Conservation (phyloP, 64 coral and sea anemone species). For the Stichodactyla helianthus region DNA sequence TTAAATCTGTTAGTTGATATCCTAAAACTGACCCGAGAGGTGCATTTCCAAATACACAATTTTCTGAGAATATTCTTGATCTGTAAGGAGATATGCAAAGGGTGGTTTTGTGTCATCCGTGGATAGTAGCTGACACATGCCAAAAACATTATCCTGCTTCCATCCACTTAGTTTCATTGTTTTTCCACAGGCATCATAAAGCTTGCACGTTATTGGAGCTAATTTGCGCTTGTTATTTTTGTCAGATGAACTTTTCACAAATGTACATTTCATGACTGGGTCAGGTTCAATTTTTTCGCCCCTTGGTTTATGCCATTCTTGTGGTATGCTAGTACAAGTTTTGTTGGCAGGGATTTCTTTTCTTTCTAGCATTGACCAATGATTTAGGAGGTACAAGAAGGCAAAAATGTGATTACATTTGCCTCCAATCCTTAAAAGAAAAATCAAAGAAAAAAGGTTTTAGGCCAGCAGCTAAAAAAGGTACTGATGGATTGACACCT, state of each 20-base stretch:
- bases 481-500: too few relatives aligned
- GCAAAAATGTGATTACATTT: constrained; percentile 26
- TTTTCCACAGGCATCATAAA: constrained; percentile 56
- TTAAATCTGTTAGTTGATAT: constrained; percentile 42
- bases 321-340: constrained; percentile 35
- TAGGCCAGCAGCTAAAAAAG: not conserved
- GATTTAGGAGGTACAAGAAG: constrained; percentile 24
- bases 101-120: constrained; percentile 27
- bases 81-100: constrained; percentile 47
- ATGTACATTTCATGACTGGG: constrained; percentile 57
- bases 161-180: constrained; percentile 29
- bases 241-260: constrained; percentile 31
- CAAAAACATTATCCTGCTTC: constrained; percentile 37
- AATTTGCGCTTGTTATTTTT: constrained; percentile 42
- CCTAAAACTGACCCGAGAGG: constrained; percentile 25
- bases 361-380: not conserved
- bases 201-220: constrained; percentile 39
- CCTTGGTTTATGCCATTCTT: constrained; percentile 20
- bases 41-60: constrained; percentile 47
- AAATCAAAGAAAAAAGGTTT: not conserved
- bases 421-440: constrained; percentile 19
- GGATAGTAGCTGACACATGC: constrained; percentile 25
- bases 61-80: constrained; percentile 32
- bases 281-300: constrained; percentile 26
- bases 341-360: constrained; percentile 28